phyloP scores from a whole-genome alignment of 2,113 vertebrate genomes.

The Alosa alosa region DNA sequence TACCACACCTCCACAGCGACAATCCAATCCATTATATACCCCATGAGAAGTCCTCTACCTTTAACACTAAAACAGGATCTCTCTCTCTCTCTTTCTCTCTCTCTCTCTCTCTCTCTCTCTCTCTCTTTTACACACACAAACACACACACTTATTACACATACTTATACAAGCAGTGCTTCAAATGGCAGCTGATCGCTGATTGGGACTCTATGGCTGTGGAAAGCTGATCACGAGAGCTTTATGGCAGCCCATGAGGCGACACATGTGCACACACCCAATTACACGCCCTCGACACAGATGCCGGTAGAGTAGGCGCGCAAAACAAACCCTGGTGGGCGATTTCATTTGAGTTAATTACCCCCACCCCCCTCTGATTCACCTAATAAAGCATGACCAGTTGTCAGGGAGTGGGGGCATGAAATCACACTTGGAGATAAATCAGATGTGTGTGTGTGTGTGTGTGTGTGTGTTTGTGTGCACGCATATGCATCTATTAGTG shows the following conservation, averaged over 20 bases:
- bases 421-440: constrained; percentile 8
- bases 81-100: no score
- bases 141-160: no score
- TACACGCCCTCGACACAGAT: neutral
- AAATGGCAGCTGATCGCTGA: neutral
- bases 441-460: constrained; percentile 10
- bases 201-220: neutral
- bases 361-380: neutral
- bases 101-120: no score
- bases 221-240: neutral
- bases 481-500: neutral
- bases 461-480: neutral
- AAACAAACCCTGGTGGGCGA: neutral
- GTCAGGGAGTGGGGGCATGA: constrained; percentile 1
- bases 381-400: constrained; percentile 4
- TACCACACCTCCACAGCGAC: no score
- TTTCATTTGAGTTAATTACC: neutral
- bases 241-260: neutral
- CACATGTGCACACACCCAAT: neutral
- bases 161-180: neutral
- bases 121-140: no score
- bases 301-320: neutral
- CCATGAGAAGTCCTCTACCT: no score
- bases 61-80: neutral
- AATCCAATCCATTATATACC: no score